A percentile compares a stretch with the other conserved stretches of the same genome.
Conservation (phyloP, 1,140 invertebrate genomes). For the Euwallacea similis region DNA sequence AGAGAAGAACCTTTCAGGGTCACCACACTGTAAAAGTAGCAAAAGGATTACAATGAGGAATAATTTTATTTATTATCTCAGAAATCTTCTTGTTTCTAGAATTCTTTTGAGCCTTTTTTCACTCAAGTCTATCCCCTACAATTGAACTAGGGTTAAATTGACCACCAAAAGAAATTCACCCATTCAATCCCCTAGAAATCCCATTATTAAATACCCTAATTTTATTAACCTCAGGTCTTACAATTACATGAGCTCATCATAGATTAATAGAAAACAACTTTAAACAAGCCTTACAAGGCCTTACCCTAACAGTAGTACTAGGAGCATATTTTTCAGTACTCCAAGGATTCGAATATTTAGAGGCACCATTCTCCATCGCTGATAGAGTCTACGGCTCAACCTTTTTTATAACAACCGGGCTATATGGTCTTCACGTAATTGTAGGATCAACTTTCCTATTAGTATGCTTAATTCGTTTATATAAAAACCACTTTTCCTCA, state of each 20-base stretch:
- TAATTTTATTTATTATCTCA: slow-evolving; percentile 67
- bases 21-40: slow-evolving; percentile 55
- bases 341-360: slow-evolving; percentile 56
- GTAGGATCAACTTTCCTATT: slow-evolving; percentile 68
- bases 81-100: slow-evolving; percentile 65
- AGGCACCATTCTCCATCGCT: slow-evolving; percentile 59
- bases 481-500: slow-evolving; percentile 60
- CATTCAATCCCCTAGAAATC: slow-evolving; percentile 66
- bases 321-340: slow-evolving; percentile 54
- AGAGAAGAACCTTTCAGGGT: slow-evolving; percentile 62
- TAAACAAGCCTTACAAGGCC: slow-evolving; percentile 52
- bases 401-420: slow-evolving; percentile 73
- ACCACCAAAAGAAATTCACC: slow-evolving; percentile 58
- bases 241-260: slow-evolving; percentile 62
- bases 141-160: slow-evolving; percentile 64
- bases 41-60: slow-evolving; percentile 59
- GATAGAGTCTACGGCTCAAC: slow-evolving; percentile 66
- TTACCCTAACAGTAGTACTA: slow-evolving; percentile 60
- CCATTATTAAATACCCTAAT: slow-evolving; percentile 65
- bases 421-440: slow-evolving; percentile 73
- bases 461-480: slow-evolving; percentile 58
- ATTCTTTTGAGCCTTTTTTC: slow-evolving; percentile 69
- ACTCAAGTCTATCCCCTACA: slow-evolving; percentile 62
- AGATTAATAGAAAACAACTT: slow-evolving; percentile 58
- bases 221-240: slow-evolving; percentile 60